phyloP scores from a whole-genome alignment of 2,113 vertebrate genomes.

The Hippocampus zosterae region DNA sequence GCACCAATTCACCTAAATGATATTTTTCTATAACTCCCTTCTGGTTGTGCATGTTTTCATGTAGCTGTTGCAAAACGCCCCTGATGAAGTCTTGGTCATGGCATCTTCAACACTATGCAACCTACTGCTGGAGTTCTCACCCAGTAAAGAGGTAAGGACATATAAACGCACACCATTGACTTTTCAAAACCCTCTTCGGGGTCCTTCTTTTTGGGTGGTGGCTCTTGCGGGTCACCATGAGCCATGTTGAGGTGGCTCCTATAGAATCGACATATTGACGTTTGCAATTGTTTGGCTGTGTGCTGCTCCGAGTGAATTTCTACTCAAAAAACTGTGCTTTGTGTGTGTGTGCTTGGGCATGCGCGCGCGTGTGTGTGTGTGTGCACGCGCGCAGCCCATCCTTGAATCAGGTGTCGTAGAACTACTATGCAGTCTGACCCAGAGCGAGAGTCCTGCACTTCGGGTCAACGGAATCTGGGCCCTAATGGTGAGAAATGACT shows the following conservation, averaged over 20 bases:
- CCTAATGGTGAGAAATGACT: constrained; percentile 83
- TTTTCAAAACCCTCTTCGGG: not conserved
- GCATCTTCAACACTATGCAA: constrained; percentile 99
- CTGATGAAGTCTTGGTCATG: constrained; percentile 95
- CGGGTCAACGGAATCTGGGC: constrained; percentile 98
- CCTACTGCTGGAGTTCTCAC: constrained; percentile 96
- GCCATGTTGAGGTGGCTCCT: too few relatives aligned
- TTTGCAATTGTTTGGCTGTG: too few relatives aligned
- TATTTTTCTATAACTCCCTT: not conserved
- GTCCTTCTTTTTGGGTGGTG: too few relatives aligned
- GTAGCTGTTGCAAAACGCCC: constrained; percentile 95
- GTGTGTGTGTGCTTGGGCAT: not conserved
- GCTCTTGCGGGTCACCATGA: too few relatives aligned
- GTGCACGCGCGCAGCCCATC: constrained; percentile 79
- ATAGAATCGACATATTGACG: too few relatives aligned
- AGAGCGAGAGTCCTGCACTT: constrained; percentile 94
- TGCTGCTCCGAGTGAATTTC: not conserved
- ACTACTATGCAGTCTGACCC: constrained; percentile 94
- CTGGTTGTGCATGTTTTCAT: constrained; percentile 1
- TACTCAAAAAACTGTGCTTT: not conserved
- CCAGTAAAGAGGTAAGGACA: constrained; percentile 91
- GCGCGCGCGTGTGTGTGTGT: not conserved
- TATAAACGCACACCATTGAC: not conserved
- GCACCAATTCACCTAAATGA: not conserved
- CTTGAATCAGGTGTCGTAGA: constrained; percentile 97